Evolutionary conservation across 1,140 invertebrate species (phyloP).

Genomic region (Daktulosphaira vitifoliae): DNA sequence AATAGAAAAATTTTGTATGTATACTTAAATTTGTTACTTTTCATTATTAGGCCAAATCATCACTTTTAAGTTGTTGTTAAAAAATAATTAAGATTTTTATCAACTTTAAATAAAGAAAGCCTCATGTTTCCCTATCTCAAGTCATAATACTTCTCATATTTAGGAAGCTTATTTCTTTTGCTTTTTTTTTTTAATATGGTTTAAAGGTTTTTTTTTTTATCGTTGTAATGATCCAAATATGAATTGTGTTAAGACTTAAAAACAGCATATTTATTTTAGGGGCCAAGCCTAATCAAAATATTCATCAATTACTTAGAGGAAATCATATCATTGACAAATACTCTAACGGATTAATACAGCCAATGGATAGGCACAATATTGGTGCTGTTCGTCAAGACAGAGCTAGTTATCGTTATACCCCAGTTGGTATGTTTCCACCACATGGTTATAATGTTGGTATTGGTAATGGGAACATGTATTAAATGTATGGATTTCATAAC

Average conservation of each 20-base stretch:
- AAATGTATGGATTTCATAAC: background rate
- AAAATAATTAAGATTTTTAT: too few relatives aligned
- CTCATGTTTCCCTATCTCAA: background rate
- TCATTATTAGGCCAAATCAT: too few relatives aligned
- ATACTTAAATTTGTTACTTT: too few relatives aligned
- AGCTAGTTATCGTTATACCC: constrained; percentile 32
- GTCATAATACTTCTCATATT: background rate
- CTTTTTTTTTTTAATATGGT: constrained; percentile 3
- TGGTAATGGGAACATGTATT: constrained; percentile 37
- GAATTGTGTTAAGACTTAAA: background rate
- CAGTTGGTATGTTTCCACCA: constrained; percentile 29
- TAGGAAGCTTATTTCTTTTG: background rate
- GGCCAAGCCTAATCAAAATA: constrained; percentile 10
- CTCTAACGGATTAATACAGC: constrained; percentile 13
- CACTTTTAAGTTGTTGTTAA: too few relatives aligned
- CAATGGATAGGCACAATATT: constrained; percentile 16
- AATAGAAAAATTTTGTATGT: too few relatives aligned
- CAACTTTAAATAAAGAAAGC: too few relatives aligned
- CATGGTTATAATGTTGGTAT: constrained; percentile 34
- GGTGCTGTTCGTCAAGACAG: constrained; percentile 35
- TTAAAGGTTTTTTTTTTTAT: constrained; percentile 31
- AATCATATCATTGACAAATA: constrained; percentile 25
- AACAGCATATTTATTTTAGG: constrained; percentile 7
- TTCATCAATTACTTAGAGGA: constrained; percentile 14
- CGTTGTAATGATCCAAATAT: background rate